phyloP scores from a whole-genome alignment of 2,888 invertebrate genomes.

The Stenodema calcarata region DNA sequence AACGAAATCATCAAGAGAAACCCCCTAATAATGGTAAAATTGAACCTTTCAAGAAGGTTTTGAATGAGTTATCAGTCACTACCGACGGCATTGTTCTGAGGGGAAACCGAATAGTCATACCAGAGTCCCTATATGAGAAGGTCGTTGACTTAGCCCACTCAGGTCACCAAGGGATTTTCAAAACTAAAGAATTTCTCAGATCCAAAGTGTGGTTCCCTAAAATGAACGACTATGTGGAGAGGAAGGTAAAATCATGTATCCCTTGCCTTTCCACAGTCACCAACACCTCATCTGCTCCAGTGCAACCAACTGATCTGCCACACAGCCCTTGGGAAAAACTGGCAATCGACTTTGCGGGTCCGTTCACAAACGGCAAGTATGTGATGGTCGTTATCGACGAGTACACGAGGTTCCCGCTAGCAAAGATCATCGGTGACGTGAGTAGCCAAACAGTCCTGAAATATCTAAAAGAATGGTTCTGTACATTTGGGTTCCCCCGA shows the following conservation, averaged over 20 bases:
- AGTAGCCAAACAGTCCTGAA: background rate
- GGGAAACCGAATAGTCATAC: background rate
- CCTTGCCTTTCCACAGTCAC: background rate
- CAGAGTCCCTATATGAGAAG: background rate
- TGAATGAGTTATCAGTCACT: background rate
- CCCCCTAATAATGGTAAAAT: background rate
- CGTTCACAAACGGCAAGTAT: background rate
- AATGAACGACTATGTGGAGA: background rate
- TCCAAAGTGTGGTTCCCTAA: too few relatives aligned
- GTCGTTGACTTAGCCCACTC: background rate
- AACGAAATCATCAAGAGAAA: background rate
- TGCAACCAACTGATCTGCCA: background rate
- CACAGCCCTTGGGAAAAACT: background rate
- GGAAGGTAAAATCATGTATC: background rate
- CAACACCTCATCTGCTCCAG: background rate
- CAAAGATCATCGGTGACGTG: background rate
- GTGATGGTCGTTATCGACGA: background rate
- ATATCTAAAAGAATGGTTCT: background rate
- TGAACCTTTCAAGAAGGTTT: background rate
- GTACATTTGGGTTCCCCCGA: background rate
- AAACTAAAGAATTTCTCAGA: background rate
- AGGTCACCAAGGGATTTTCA: background rate
- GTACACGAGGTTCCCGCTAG: background rate
- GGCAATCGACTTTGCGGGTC: background rate
- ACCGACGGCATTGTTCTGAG: background rate